These are phyloP conservation scores for Amblyopsis rosae DNA, from an alignment of 2,113 vertebrate genomes.

Conservation along the genomic window DNA sequence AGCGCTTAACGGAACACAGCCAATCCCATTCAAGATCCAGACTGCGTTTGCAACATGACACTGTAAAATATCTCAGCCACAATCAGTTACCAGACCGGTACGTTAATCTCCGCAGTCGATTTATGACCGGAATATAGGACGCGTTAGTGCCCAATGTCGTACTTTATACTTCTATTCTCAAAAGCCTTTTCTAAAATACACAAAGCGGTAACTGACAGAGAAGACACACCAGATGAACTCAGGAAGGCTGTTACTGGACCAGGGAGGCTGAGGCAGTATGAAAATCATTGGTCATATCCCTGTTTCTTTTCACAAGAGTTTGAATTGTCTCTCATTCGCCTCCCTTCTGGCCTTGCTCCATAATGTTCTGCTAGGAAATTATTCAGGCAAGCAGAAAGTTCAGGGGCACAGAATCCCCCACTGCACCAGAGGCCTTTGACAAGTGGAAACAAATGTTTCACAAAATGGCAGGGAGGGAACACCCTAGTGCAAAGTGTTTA, in stretches of 20 bases:
- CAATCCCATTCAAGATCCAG: slow-evolving; percentile 8
- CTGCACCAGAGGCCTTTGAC: slow-evolving; percentile 75
- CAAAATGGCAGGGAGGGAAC: slow-evolving; percentile 80
- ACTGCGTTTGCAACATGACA: slow-evolving; percentile 20
- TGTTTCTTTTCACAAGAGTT: slow-evolving; percentile 52
- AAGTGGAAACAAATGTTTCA: slow-evolving; percentile 80
- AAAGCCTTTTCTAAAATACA: slow-evolving; percentile 32
- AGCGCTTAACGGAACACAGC: slow-evolving; percentile 7
- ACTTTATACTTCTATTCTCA: slow-evolving; percentile 43
- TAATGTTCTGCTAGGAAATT: slow-evolving; percentile 76
- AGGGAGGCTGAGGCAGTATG: slow-evolving; percentile 18
- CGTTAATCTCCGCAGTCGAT: slow-evolving; percentile 10
- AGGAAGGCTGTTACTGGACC: slow-evolving; percentile 42
- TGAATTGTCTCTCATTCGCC: slow-evolving; percentile 54
- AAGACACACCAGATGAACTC: slow-evolving; percentile 57
- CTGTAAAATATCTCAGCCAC: slow-evolving; percentile 21
- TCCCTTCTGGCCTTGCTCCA: slow-evolving; percentile 52
- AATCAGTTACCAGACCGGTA: slow-evolving; percentile 27
- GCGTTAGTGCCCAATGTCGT: slow-evolving; percentile 41
- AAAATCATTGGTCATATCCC: slow-evolving; percentile 43
- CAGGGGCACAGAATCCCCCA: slow-evolving; percentile 65
- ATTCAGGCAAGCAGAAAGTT: slow-evolving; percentile 80
- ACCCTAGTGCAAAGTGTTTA: slow-evolving; percentile 81
- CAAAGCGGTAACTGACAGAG: slow-evolving; percentile 36
- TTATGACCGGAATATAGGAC: slow-evolving; percentile 22